phyloP scores from a whole-genome alignment of 2,113 vertebrate genomes.

The Vulpes ferrilata region DNA sequence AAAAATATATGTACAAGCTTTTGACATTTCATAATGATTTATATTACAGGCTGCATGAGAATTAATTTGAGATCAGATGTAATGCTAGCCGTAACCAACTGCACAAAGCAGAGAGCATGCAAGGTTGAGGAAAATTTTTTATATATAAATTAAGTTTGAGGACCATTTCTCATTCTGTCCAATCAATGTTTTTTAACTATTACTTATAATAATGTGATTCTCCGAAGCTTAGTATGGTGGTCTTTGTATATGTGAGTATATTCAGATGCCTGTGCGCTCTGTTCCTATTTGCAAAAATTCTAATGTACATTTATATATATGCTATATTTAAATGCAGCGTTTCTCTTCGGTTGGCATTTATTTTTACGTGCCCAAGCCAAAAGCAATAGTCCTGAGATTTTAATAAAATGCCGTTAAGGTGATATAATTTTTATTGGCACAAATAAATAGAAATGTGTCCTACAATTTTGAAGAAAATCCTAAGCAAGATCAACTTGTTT shows the following conservation, averaged over 20 bases:
- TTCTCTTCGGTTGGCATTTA: slow-evolving; percentile 67
- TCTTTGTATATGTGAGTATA: background rate
- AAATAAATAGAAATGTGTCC: slow-evolving; percentile 64
- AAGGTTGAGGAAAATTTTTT: slow-evolving; percentile 70
- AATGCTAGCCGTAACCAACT: slow-evolving; percentile 81
- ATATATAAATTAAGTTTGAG: slow-evolving; percentile 82
- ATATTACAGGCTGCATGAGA: slow-evolving; percentile 86
- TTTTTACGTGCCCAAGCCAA: slow-evolving; percentile 39
- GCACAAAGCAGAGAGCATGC: slow-evolving; percentile 79
- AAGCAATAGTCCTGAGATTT: slow-evolving; percentile 36
- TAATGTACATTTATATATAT: background rate
- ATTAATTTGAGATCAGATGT: slow-evolving; percentile 89
- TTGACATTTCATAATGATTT: slow-evolving; percentile 90
- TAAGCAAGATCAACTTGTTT: slow-evolving; percentile 77
- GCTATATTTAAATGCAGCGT: slow-evolving; percentile 13
- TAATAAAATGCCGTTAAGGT: slow-evolving; percentile 48
- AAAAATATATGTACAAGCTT: slow-evolving; percentile 79
- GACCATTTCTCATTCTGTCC: slow-evolving; percentile 81
- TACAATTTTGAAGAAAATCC: slow-evolving; percentile 65
- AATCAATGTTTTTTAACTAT: slow-evolving; percentile 85
- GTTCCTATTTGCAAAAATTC: background rate
- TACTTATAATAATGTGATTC: slow-evolving; percentile 80
- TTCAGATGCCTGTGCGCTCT: background rate
- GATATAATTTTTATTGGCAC: slow-evolving; percentile 51
- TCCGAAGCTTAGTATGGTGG: slow-evolving; percentile 37